Evolutionary conservation across 2,888 invertebrate genomes (phyloP).

Genomic region (Linnaemya vulpina): DNA sequence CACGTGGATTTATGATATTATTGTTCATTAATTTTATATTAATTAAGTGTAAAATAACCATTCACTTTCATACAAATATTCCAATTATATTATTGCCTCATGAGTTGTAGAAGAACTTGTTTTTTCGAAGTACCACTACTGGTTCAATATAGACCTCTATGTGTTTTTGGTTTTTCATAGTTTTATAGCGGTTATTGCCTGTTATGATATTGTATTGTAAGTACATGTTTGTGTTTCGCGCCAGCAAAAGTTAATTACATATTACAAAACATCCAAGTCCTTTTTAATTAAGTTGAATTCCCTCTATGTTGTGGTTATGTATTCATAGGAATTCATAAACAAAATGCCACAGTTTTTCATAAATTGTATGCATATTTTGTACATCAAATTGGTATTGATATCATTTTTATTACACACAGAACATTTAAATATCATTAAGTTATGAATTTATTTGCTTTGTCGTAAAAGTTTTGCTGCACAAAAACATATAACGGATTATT

Average conservation of each 20-base stretch:
- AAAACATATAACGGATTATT: neutral
- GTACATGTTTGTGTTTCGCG: constrained; percentile 9
- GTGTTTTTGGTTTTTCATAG: constrained; percentile 4
- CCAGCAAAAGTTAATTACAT: constrained; percentile 45
- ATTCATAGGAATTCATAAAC: neutral
- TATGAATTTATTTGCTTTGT: constrained; percentile 6
- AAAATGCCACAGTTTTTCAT: neutral
- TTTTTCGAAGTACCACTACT: neutral
- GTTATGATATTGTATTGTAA: constrained; percentile 26
- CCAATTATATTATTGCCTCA: neutral
- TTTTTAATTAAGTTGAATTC: constrained; percentile 36
- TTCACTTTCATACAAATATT: neutral
- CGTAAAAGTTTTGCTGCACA: neutral
- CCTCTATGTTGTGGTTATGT: neutral
- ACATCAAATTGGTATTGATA: neutral
- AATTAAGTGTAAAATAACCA: neutral
- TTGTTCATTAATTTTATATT: neutral
- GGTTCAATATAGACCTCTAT: neutral
- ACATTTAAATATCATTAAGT: constrained; percentile 19
- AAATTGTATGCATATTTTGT: neutral
- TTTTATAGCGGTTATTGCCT: constrained; percentile 5
- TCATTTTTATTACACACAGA: neutral
- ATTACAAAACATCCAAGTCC: constrained; percentile 6
- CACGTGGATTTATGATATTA: neutral
- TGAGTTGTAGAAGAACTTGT: neutral